Base-by-base conservation (phyloP, 2,797 vertebrate genomes). In the Acestrorhynchus altus region DNA sequence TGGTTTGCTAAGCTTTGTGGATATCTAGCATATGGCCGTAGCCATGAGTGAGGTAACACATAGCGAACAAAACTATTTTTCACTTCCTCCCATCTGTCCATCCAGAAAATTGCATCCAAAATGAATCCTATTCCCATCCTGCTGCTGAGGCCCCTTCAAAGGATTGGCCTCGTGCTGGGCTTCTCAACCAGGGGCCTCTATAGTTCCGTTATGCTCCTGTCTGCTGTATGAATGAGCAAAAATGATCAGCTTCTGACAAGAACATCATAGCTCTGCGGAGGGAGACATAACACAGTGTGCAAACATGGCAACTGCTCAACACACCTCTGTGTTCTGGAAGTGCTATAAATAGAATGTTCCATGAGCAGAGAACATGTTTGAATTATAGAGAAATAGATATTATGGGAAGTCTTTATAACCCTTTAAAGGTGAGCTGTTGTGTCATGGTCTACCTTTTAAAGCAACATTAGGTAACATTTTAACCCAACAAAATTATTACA, bases 11-110 rank as follows among this genome's bases (percentile, higher is more conserved):
- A 79, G 77, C 83, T 83, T 75, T 79, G 61, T 82, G 83, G 84
- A 86, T 79, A 86, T 81, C 79, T 82, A 88, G 86, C 90, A 89
- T 91, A 89, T 90, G 91, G 83, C 83, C 76, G 82, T 83, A 80
- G 86, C 86, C 85, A 81, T 86, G 83, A 89, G 83, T 90, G 85
- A 87, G 75, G 83, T 77, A 83, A 83, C 86, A 83, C 79, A 72
- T 83, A 72, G 86, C 77, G 86, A 90, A 88, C 76, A 84, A 85
- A 89, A 87, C 81, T 81, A 77, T 64, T 74, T 80, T 67, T 79
- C 61, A 47, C 72, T 63, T 47, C 67, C 78, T 89, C 84, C 92
- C 92, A 92, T 93, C 91, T 93, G 90, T 91, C 89, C 84, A 79
- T 84, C 77, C 73, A 88, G 86, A 84, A 89, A 83, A 85, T 75